Conservation (phyloP, 1,140 invertebrate genomes). For the Meloidogyne exigua region DNA sequence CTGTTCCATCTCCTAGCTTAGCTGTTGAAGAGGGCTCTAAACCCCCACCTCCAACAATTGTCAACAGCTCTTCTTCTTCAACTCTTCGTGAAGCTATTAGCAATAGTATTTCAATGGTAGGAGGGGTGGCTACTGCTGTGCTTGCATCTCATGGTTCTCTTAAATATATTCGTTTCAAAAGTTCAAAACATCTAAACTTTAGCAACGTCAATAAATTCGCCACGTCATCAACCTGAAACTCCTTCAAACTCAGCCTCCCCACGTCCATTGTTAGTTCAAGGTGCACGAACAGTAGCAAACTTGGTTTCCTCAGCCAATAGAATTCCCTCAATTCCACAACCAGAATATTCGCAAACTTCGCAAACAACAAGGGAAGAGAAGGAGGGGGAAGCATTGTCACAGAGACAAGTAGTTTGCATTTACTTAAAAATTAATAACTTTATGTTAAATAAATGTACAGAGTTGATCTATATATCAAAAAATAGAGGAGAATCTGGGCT, state of each 20-base stretch:
- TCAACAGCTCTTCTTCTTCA: background rate
- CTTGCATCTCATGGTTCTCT: background rate
- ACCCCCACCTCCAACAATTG: background rate
- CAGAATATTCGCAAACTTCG: background rate
- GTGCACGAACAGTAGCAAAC: slow-evolving; percentile 15
- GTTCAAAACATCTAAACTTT: background rate
- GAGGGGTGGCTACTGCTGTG: slow-evolving; percentile 41
- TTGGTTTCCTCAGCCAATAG: background rate
- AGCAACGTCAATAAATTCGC: background rate
- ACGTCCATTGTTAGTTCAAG: slow-evolving; percentile 9
- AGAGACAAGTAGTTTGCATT: background rate
- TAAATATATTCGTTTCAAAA: background rate
- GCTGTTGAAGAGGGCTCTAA: background rate
- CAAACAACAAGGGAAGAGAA: slow-evolving; percentile 3
- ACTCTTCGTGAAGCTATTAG: slow-evolving; percentile 26
- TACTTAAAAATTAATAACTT: no score
- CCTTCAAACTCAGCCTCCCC: background rate
- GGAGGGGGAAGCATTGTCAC: background rate
- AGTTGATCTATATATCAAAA: background rate
- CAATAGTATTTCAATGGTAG: slow-evolving; percentile 35
- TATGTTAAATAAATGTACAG: no score
- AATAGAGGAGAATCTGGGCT: background rate
- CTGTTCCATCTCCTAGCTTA: background rate
- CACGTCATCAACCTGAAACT: background rate
- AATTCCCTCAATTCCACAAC: slow-evolving; percentile 5